phyloP scores from a whole-genome alignment of 2,797 vertebrate species.

The Gorsachius magnificus region DNA sequence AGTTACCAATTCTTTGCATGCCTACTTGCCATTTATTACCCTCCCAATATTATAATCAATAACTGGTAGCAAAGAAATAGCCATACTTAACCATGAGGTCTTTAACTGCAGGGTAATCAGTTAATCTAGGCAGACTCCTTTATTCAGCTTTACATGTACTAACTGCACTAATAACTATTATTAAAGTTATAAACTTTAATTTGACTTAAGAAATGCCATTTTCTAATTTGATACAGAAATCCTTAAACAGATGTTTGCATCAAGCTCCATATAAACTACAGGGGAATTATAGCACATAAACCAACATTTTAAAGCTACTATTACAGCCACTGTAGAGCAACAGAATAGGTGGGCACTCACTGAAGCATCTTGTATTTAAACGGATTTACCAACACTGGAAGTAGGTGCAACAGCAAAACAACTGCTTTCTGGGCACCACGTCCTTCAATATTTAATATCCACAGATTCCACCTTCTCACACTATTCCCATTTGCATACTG shows the following conservation, averaged over 20 bases:
- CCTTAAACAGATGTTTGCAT: not conserved
- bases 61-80: not conserved
- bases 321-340: not conserved
- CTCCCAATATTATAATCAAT: not conserved
- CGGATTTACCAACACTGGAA: not conserved
- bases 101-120: not conserved
- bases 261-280: not conserved
- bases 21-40: not conserved
- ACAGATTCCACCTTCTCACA: not conserved
- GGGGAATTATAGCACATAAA: not conserved
- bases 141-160: not conserved
- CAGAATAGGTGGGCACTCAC: not conserved
- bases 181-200: slow-evolving; percentile 1
- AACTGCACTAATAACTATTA: too few species aligned
- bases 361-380: not conserved
- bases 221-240: not conserved
- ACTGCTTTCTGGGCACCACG: not conserved
- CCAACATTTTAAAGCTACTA: not conserved
- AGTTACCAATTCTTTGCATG: not conserved
- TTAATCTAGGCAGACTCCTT: not conserved
- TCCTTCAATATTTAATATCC: not conserved
- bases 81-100: not conserved
- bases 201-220: not conserved
- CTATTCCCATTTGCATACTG: not conserved
- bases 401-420: not conserved